Evolutionary conservation across 2,888 invertebrate genomes (phyloP).

Genomic region (Seira ritae): DNA sequence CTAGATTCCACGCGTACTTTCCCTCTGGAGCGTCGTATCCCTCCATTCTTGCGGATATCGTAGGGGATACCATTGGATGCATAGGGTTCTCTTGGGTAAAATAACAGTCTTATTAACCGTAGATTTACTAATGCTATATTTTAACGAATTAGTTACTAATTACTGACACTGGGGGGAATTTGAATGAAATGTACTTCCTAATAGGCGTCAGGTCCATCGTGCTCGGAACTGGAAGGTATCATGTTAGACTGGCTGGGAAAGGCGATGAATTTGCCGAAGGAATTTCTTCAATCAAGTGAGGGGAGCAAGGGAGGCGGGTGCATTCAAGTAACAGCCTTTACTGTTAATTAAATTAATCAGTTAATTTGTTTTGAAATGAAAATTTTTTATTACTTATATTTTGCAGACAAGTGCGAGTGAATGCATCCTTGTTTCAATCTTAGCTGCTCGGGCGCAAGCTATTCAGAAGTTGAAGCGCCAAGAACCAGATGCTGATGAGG

Average conservation of each 20-base stretch:
- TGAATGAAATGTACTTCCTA: background rate
- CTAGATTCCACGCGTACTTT: slow-evolving; percentile 98
- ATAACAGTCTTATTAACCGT: background rate
- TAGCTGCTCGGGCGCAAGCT: slow-evolving; percentile 93
- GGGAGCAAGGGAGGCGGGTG: slow-evolving; percentile 95
- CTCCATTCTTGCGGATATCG: slow-evolving; percentile 97
- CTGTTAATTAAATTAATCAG: background rate
- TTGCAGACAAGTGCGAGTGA: slow-evolving; percentile 95
- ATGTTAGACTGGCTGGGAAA: slow-evolving; percentile 96
- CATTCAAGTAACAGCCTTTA: slow-evolving; percentile 90
- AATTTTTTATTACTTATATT: too few species aligned
- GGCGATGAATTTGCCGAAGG: slow-evolving; percentile 90
- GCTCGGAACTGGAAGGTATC: slow-evolving; percentile 96
- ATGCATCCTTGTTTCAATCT: slow-evolving; percentile 92
- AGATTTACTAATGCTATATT: background rate
- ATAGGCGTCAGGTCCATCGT: slow-evolving; percentile 97
- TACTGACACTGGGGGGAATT: background rate
- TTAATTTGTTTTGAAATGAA: background rate
- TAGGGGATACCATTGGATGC: slow-evolving; percentile 96
- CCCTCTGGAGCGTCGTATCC: slow-evolving; percentile 98
- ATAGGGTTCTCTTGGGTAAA: slow-evolving; percentile 98
- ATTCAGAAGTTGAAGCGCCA: slow-evolving; percentile 89
- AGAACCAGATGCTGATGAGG: slow-evolving; percentile 92
- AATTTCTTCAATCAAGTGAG: slow-evolving; percentile 89
- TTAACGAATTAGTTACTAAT: background rate